phyloP scores from a whole-genome alignment of 2,888 invertebrate species.

The Patella caerulea region DNA sequence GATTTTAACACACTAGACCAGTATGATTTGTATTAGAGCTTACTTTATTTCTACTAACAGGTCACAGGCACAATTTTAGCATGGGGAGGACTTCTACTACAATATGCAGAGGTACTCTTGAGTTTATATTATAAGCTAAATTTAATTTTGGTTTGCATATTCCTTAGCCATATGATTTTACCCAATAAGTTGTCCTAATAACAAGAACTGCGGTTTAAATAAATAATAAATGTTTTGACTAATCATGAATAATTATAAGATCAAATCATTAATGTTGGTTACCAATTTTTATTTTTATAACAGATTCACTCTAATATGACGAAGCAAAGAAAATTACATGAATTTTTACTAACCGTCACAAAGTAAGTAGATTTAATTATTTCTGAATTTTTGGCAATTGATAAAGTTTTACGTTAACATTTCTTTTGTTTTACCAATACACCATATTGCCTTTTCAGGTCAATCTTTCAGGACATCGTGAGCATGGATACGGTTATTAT shows the following conservation, averaged over 20 bases:
- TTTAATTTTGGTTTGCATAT: not conserved
- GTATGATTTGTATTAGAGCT: too few relatives aligned
- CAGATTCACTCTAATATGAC: constrained; percentile 79
- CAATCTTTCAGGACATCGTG: constrained; percentile 90
- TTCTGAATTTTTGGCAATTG: too few relatives aligned
- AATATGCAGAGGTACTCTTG: constrained; percentile 76
- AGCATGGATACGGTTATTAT: constrained; percentile 86
- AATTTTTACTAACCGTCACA: constrained; percentile 84
- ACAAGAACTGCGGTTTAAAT: too few relatives aligned
- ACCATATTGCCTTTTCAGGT: constrained; percentile 74
- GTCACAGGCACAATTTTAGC: constrained; percentile 42
- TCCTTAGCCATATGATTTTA: too few relatives aligned
- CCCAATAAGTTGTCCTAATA: too few relatives aligned
- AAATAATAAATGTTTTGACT: too few relatives aligned
- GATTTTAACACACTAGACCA: too few relatives aligned
- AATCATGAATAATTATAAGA: too few relatives aligned
- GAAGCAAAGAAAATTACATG: constrained; percentile 81
- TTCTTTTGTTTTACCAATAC: too few relatives aligned
- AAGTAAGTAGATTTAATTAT: constrained; percentile 76
- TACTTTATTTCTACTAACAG: constrained; percentile 31
- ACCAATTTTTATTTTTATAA: constrained; percentile 28
- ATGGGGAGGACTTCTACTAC: constrained; percentile 79
- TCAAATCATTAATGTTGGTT: too few relatives aligned
- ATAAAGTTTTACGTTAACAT: too few relatives aligned
- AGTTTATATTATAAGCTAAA: not conserved